Conservation (phyloP, 2,797 vertebrate genomes). For the Cephalopachus bancanus region DNA sequence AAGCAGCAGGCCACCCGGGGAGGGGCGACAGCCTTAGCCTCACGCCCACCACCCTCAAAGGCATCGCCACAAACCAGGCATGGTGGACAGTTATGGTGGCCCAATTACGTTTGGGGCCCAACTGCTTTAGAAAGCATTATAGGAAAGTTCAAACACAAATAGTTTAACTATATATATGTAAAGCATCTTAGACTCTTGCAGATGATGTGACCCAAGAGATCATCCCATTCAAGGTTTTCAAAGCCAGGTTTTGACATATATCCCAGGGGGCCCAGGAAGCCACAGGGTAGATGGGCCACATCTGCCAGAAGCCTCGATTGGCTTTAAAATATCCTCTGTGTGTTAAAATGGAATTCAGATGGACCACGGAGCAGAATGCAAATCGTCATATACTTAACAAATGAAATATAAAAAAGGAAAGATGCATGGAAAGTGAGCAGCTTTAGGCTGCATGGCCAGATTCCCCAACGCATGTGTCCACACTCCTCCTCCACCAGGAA, state of each 20-base stretch:
- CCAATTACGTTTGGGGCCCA: neutral
- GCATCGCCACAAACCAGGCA: fast-evolving
- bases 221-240: neutral
- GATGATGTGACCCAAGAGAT: neutral
- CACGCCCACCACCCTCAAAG: neutral
- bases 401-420: neutral
- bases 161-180: neutral
- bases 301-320: neutral
- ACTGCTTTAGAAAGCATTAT: neutral
- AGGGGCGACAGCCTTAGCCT: neutral
- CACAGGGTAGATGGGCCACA: neutral
- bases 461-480: fast-evolving
- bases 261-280: neutral
- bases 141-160: neutral
- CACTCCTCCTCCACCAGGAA: fast-evolving
- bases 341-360: conserved; percentile 45
- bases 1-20: neutral
- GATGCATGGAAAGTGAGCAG: fast-evolving
- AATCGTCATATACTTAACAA: conserved; percentile 1
- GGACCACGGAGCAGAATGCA: neutral
- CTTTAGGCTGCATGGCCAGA: neutral
- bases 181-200: neutral
- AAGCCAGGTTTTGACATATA: neutral
- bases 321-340: conserved; percentile 10
- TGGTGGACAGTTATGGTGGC: fast-evolving